Evolutionary conservation across 1,140 invertebrate species (phyloP), one percentile per base, ranked within the genome.

Genomic region (Saccostrea echinata): DNA sequence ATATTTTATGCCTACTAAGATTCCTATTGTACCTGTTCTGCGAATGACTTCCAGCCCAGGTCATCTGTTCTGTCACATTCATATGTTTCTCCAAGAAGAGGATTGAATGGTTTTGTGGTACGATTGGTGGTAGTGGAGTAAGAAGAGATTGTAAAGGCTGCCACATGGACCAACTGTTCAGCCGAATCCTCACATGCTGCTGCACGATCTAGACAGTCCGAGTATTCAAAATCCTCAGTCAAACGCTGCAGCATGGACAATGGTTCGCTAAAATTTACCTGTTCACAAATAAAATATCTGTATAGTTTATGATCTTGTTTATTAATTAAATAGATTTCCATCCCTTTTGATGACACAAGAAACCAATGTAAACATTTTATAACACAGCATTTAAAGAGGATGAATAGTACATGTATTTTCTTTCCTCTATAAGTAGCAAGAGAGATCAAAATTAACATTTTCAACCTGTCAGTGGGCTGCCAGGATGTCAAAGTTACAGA

Each of bases 181-280:
- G 96, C 97, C 61, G 97, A 96, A 95, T 99, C 98, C 18, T 95
- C 95, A 94, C 97, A 97, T 89, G 96, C 84, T 16, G 96, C 95
- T 18, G 97, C 97, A 93, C 96, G 96, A 95, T 99, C 98, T 84
- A 99, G 96, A 76, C 99, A 96, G 52, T 97, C 96, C 21, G 98
- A 97, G 95, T 99, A 99, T 95, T 99, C 99, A 95, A 98, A 99
- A 94, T 99, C 99, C 96, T 99, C 99, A 1, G 98, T 98, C 86
- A 99, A 96, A 91, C 99, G 96, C 95, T 99, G 99, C 87, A 99
- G 96, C 97, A 99, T 99, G 18, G 98, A 99, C 82, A 99, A 95
- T 2, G 99, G 99, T 95, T 99, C 99, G 92, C 98, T 99, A 95
- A 99, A 99, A 96, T 99, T 99, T 18, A 99, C 98, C 94, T 97